Conservation (phyloP, 2,888 invertebrate genomes). For the Crepidodera aurea region DNA sequence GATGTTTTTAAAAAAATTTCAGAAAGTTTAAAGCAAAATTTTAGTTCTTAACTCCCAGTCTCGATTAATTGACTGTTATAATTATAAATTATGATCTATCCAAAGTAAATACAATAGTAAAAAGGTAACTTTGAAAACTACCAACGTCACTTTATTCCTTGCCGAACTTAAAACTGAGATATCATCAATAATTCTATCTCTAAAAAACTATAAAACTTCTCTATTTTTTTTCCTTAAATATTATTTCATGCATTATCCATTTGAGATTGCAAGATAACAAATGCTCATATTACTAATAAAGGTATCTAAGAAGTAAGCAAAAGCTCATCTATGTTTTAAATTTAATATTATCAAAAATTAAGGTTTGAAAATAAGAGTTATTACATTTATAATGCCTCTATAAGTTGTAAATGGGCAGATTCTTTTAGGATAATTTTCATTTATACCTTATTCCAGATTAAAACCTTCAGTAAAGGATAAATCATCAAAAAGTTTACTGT, state of each 20-base stretch:
- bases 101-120: not conserved
- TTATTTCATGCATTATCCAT: conserved; percentile 54
- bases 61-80: too few relatives aligned
- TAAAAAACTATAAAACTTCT: conserved; percentile 49
- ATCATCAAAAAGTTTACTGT: too few relatives aligned
- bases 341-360: conserved; percentile 50
- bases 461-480: too few relatives aligned
- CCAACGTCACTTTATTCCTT: conserved; percentile 20
- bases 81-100: too few relatives aligned
- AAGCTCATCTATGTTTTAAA: conserved; percentile 51
- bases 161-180: conserved; percentile 29
- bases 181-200: conserved; percentile 24
- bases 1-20: too few relatives aligned
- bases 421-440: conserved; percentile 33
- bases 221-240: conserved; percentile 44
- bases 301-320: conserved; percentile 53
- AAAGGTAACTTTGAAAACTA: conserved; percentile 1
- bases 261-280: conserved; percentile 59
- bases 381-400: conserved; percentile 29
- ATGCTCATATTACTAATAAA: conserved; percentile 52
- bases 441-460: conserved; percentile 1
- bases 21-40: too few relatives aligned
- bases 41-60: too few relatives aligned
- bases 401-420: conserved; percentile 43
- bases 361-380: conserved; percentile 45